Evolutionary conservation across 2,888 invertebrate genomes (phyloP).

Genomic region (Eueremaeus valkanovi): DNA sequence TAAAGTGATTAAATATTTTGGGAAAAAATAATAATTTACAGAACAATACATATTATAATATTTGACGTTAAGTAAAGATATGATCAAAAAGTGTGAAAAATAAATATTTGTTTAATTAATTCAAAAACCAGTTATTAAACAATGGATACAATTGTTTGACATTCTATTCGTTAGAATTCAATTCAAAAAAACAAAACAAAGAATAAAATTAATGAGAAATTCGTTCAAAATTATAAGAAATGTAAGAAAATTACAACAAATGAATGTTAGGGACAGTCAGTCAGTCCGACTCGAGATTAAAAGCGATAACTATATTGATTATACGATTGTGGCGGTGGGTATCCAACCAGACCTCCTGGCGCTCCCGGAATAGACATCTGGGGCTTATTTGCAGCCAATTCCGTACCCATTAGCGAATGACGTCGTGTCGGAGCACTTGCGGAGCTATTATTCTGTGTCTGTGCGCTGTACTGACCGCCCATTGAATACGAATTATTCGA

Average conservation of each 20-base stretch:
- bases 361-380: neutral
- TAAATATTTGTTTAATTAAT: too few relatives aligned
- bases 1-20: too few relatives aligned
- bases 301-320: neutral
- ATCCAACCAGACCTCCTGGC: neutral
- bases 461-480: neutral
- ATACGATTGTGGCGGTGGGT: constrained; percentile 18
- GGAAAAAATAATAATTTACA: too few relatives aligned
- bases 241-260: too few relatives aligned
- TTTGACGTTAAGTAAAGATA: too few relatives aligned
- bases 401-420: constrained; percentile 38
- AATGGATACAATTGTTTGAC: too few relatives aligned
- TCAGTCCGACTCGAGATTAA: neutral
- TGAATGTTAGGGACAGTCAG: too few relatives aligned
- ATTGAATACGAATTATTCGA: neutral
- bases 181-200: neutral
- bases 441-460: neutral
- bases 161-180: too few relatives aligned
- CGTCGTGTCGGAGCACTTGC: neutral
- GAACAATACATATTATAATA: too few relatives aligned
- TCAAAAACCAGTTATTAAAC: too few relatives aligned
- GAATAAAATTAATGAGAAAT: neutral
- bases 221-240: too few relatives aligned
- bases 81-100: too few relatives aligned
- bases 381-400: neutral